A percentile compares a stretch with the other conserved stretches of the same genome.
Evolutionary conservation across 1,140 invertebrate species (phyloP).

Genomic region (Megathymus violae): DNA sequence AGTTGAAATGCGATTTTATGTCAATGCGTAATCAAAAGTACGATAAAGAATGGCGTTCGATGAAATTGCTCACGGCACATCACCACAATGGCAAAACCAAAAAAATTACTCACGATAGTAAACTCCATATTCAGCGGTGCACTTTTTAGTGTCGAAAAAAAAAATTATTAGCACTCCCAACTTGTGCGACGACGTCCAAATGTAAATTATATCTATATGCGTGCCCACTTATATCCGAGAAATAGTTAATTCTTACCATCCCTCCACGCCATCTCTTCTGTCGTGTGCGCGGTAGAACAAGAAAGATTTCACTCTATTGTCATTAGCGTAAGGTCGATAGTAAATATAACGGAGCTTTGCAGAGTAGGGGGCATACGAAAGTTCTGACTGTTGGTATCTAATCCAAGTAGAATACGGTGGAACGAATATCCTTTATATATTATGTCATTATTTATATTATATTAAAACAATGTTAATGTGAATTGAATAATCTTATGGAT

Average conservation of each 20-base stretch:
- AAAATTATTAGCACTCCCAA: slow-evolving; percentile 23
- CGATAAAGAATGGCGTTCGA: neutral
- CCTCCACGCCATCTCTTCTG: slow-evolving; percentile 30
- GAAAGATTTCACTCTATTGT: neutral
- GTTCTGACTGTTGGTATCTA: neutral
- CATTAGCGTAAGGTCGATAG: slow-evolving; percentile 1
- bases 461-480: too few relatives aligned
- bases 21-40: neutral
- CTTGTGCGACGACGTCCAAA: slow-evolving; percentile 35
- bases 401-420: neutral
- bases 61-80: slow-evolving; percentile 4
- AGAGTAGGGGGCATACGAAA: slow-evolving; percentile 25
- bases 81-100: slow-evolving; percentile 30
- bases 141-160: slow-evolving; percentile 23
- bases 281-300: neutral
- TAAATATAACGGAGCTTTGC: slow-evolving; percentile 3
- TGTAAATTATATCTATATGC: slow-evolving; percentile 49
- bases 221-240: slow-evolving; percentile 57
- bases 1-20: neutral
- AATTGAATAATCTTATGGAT: too few relatives aligned
- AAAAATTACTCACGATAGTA: slow-evolving; percentile 47
- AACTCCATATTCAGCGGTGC: slow-evolving; percentile 41
- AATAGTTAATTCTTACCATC: slow-evolving; percentile 55
- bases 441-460: too few relatives aligned
- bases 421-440: slow-evolving; percentile 5